These are phyloP conservation scores for Parnassius mnemosyne DNA, from an alignment of 2,888 invertebrate species.

Conservation along the genomic window DNA sequence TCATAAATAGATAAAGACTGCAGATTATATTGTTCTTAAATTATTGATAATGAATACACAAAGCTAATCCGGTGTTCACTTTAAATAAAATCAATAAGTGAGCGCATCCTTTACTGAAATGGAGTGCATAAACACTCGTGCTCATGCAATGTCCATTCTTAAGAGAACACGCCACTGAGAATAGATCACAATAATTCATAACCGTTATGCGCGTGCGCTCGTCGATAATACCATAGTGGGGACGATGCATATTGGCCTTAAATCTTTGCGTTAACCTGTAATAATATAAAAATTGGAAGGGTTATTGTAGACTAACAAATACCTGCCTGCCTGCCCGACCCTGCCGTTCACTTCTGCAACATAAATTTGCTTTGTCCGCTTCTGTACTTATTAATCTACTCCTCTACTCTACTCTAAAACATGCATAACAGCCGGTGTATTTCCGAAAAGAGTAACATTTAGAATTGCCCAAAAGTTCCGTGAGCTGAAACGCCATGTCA, in stretches of 20 bases:
- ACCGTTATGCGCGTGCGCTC: conserved; percentile 55
- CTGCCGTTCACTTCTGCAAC: no score
- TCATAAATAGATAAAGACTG: neutral
- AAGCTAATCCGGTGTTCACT: conserved; percentile 16
- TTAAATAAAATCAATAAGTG: conserved; percentile 28
- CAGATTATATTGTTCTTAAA: neutral
- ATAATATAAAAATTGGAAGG: no score
- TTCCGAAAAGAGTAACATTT: no score
- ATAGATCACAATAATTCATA: conserved; percentile 77
- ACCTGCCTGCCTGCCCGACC: no score
- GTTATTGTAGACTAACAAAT: no score
- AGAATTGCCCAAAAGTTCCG: no score
- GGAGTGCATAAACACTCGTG: conserved; percentile 33
- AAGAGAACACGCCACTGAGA: conserved; percentile 54
- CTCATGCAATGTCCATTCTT: conserved; percentile 57
- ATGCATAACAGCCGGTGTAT: no score
- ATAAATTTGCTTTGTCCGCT: no score
- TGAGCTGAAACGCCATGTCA: no score
- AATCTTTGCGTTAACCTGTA: neutral
- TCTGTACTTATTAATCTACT: no score
- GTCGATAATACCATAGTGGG: conserved; percentile 52
- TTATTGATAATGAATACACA: conserved; percentile 9
- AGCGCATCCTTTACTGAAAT: conserved; percentile 36
- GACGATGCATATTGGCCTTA: conserved; percentile 32
- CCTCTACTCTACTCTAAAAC: no score